Evolutionary conservation across 2,797 vertebrate species (phyloP).

Genomic region (Cryptoblepharus egeriae): DNA sequence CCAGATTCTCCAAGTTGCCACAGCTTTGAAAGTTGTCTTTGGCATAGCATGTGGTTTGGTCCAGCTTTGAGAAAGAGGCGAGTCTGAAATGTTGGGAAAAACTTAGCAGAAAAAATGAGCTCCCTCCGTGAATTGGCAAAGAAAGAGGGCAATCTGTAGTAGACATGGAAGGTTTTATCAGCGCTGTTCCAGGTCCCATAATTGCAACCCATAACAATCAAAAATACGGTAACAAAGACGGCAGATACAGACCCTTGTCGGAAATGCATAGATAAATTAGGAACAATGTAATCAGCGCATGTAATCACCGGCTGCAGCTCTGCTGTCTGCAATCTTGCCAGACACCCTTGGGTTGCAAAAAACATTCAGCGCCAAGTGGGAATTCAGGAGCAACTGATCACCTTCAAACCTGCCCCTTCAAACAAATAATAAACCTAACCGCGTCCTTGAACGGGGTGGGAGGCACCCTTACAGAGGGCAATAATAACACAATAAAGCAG

Average conservation of each 20-base stretch:
- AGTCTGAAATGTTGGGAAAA: too few species aligned
- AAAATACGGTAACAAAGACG: not conserved
- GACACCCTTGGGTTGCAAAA: not conserved
- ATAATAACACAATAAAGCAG: not conserved
- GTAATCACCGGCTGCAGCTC: not conserved
- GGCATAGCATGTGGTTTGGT: too few species aligned
- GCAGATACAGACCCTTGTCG: not conserved
- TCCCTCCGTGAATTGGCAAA: not conserved
- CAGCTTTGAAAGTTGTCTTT: too few species aligned
- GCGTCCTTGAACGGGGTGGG: not conserved
- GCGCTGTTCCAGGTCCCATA: not conserved
- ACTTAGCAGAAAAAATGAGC: not conserved
- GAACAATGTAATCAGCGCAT: not conserved
- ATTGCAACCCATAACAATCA: not conserved
- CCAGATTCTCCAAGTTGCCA: too few species aligned
- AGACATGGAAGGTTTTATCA: not conserved
- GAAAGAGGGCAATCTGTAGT: not conserved
- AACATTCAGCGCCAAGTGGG: not conserved
- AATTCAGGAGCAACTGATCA: not conserved
- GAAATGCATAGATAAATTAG: not conserved
- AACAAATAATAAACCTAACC: not conserved
- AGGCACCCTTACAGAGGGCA: not conserved
- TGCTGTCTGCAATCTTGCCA: not conserved
- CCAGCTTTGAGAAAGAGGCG: too few species aligned
- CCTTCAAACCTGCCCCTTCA: not conserved